These are phyloP conservation scores for Pycnomerus fuliginosus DNA, from an alignment of 2,888 invertebrate species.

Conservation along the genomic window DNA sequence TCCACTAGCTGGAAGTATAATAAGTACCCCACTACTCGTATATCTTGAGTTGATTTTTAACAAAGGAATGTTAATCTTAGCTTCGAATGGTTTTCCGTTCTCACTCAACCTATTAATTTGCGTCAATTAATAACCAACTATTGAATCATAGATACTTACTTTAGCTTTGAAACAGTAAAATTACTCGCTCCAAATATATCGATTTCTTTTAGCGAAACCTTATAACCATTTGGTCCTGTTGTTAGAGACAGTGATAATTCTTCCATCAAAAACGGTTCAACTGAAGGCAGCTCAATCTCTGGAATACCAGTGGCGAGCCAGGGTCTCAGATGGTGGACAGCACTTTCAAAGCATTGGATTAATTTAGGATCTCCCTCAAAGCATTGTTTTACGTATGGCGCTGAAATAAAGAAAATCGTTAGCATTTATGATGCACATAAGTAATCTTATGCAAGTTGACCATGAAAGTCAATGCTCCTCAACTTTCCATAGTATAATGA, in stretches of 20 bases:
- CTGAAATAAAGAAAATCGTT: constrained; percentile 52
- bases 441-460: no score
- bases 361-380: constrained; percentile 62
- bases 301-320: constrained; percentile 62
- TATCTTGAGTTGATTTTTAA: constrained; percentile 66
- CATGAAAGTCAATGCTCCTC: no score
- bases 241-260: constrained; percentile 60
- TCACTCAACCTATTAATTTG: constrained; percentile 54
- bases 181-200: constrained; percentile 65
- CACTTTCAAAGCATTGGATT: constrained; percentile 58
- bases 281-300: constrained; percentile 65
- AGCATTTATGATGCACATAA: no score
- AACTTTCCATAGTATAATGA: no score
- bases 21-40: constrained; percentile 66
- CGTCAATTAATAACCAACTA: background rate
- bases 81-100: constrained; percentile 66
- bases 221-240: constrained; percentile 61
- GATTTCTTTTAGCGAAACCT: constrained; percentile 60
- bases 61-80: constrained; percentile 63
- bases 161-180: constrained; percentile 59
- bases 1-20: constrained; percentile 71
- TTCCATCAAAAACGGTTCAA: constrained; percentile 67
- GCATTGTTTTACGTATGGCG: constrained; percentile 68
- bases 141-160: constrained; percentile 48
- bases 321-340: constrained; percentile 61